A percentile compares a stretch with the other conserved stretches of the same genome.
Evolutionary conservation across 1,140 invertebrate species (phyloP).

Genomic region (Aphaenogaster rudis): DNA sequence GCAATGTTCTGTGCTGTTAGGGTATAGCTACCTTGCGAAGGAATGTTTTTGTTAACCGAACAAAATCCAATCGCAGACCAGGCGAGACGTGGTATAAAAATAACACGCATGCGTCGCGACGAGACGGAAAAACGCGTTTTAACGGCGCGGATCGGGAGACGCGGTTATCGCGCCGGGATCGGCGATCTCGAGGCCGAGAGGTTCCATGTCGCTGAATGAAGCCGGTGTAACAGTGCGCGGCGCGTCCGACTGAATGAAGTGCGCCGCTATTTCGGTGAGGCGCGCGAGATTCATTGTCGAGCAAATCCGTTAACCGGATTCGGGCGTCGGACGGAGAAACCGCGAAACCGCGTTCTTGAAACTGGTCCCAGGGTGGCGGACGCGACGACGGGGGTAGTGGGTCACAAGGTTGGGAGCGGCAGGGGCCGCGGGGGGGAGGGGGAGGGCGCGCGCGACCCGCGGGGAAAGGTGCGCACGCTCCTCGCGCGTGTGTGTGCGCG

Average conservation of each 20-base stretch:
- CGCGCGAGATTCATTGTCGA: not conserved
- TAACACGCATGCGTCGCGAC: not conserved
- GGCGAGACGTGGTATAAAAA: too few species aligned
- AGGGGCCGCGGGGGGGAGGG: not conserved
- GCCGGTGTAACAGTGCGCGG: too few species aligned
- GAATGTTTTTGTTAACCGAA: not conserved
- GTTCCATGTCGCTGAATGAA: not conserved
- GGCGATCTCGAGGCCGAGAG: not conserved
- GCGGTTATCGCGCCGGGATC: not conserved
- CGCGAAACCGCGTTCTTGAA: constrained; percentile 39
- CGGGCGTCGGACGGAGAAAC: not conserved
- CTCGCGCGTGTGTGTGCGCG: not conserved
- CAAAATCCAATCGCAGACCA: too few species aligned
- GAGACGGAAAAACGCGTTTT: not conserved
- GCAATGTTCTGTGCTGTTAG: too few species aligned
- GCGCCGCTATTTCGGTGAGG: constrained; percentile 5
- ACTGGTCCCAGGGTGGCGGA: not conserved
- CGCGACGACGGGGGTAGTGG: constrained; percentile 55
- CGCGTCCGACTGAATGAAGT: not conserved
- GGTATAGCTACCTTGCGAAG: not conserved
- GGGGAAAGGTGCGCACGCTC: not conserved
- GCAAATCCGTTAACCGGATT: not conserved
- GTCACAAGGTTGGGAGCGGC: constrained; percentile 64
- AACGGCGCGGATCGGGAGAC: not conserved
- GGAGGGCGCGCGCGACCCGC: not conserved